These are phyloP conservation scores for Trachelus iudaicus DNA, from an alignment of 2,888 invertebrate species.

Conservation along the genomic window DNA sequence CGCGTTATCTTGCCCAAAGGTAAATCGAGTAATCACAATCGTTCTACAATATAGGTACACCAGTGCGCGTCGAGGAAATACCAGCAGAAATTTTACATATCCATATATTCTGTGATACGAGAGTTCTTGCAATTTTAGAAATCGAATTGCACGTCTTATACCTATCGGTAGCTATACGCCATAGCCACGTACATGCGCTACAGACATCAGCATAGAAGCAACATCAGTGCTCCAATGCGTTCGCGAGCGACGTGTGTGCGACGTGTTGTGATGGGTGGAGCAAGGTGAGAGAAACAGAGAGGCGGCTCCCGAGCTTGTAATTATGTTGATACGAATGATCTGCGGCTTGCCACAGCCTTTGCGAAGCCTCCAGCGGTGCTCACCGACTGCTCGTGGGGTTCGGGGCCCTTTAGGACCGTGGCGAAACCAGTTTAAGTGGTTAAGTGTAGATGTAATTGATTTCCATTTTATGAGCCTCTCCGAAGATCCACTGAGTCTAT, in stretches of 20 bases:
- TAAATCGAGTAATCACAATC: conserved; percentile 11
- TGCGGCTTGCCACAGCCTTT: conserved; percentile 61
- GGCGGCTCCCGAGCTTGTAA: conserved; percentile 67
- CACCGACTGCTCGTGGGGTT: conserved; percentile 48
- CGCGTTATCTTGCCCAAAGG: conserved; percentile 10
- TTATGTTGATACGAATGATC: conserved; percentile 67
- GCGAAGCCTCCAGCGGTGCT: conserved; percentile 59
- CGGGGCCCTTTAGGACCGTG: conserved; percentile 57
- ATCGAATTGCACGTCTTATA: neutral
- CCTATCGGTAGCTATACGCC: neutral
- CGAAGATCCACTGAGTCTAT: conserved; percentile 37
- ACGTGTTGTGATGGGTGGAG: conserved; percentile 64
- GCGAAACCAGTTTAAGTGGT: conserved; percentile 66
- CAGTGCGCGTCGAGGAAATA: neutral
- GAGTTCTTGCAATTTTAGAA: neutral
- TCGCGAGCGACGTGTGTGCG: conserved; percentile 43
- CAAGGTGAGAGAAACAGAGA: conserved; percentile 65
- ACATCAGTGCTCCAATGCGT: neutral
- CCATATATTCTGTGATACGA: neutral
- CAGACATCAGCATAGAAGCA: neutral
- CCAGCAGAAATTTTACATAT: neutral
- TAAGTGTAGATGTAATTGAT: conserved; percentile 66
- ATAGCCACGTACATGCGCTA: neutral
- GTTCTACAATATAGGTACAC: neutral
- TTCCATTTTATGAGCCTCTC: conserved; percentile 64